phyloP scores from a whole-genome alignment of 2,888 invertebrate species.

The Molanna angustata region DNA sequence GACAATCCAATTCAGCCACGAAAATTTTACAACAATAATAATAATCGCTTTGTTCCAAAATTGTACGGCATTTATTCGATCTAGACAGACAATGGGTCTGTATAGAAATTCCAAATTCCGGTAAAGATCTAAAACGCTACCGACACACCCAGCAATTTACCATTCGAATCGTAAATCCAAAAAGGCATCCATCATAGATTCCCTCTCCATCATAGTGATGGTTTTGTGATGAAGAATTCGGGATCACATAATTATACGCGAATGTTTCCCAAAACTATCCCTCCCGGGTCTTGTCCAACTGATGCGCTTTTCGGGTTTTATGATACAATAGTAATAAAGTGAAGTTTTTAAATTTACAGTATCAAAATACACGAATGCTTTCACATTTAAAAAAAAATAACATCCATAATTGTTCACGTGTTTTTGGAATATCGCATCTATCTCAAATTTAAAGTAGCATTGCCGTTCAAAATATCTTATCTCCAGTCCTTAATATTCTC shows the following conservation, averaged over 20 bases:
- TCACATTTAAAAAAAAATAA: too few species aligned
- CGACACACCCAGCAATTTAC: slow-evolving; percentile 20
- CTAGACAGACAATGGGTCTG: slow-evolving; percentile 5
- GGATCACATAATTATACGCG: slow-evolving; percentile 9
- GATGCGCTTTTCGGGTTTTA: background rate
- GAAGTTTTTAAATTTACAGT: too few species aligned
- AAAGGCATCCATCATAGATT: slow-evolving; percentile 20
- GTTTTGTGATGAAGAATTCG: background rate
- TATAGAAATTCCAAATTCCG: slow-evolving; percentile 24
- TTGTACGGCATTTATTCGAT: slow-evolving; percentile 17
- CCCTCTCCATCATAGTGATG: slow-evolving; percentile 1
- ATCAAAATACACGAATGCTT: too few species aligned
- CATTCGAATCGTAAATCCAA: slow-evolving; percentile 17
- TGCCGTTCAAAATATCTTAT: too few species aligned
- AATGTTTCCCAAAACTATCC: slow-evolving; percentile 9
- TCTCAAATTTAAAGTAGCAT: too few species aligned
- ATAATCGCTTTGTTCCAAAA: slow-evolving; percentile 10
- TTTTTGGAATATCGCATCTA: too few species aligned
- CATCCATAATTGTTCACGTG: too few species aligned
- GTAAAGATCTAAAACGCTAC: slow-evolving; percentile 29
- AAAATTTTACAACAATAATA: slow-evolving; percentile 4
- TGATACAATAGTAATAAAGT: too few species aligned
- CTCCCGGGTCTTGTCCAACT: background rate
- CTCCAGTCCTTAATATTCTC: too few species aligned
- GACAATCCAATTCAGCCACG: background rate